A percentile compares a stretch with the other conserved stretches of the same genome.
Conservation (phyloP, 2,797 vertebrate species). For the Crenuchus spilurus region DNA sequence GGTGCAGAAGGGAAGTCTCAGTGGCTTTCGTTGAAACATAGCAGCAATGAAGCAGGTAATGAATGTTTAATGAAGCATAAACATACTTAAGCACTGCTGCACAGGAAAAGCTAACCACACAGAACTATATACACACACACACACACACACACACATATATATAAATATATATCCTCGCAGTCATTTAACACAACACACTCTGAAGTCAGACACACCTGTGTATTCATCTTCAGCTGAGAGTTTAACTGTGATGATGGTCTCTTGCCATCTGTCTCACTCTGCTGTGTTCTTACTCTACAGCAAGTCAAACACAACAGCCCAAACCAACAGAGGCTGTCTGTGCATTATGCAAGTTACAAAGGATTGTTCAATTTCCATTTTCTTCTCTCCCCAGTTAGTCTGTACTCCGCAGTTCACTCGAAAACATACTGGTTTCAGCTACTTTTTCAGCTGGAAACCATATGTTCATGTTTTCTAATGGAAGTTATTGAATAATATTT, state of each 20-base stretch:
- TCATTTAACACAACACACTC: neutral
- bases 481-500: neutral
- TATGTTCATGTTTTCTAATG: neutral
- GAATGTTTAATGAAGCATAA: slow-evolving; percentile 83
- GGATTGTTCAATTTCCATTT: neutral
- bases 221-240: slow-evolving; percentile 37
- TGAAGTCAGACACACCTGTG: slow-evolving; percentile 35
- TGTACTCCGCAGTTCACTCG: neutral
- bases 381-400: neutral
- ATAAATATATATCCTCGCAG: neutral
- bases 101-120: slow-evolving; percentile 40
- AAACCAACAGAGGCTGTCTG: neutral
- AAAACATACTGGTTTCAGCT: neutral
- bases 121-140: slow-evolving; percentile 31
- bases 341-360: slow-evolving; percentile 25
- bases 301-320: neutral
- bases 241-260: slow-evolving; percentile 39
- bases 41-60: slow-evolving; percentile 83
- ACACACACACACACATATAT: slow-evolving; percentile 38
- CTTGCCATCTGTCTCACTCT: slow-evolving; percentile 43
- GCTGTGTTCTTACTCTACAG: neutral
- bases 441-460: neutral
- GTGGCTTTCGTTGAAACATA: slow-evolving; percentile 67
- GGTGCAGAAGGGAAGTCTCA: slow-evolving; percentile 63
- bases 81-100: slow-evolving; percentile 69